phyloP scores from a whole-genome alignment of 1,140 invertebrate species.

The Lasioglossum albipes region DNA sequence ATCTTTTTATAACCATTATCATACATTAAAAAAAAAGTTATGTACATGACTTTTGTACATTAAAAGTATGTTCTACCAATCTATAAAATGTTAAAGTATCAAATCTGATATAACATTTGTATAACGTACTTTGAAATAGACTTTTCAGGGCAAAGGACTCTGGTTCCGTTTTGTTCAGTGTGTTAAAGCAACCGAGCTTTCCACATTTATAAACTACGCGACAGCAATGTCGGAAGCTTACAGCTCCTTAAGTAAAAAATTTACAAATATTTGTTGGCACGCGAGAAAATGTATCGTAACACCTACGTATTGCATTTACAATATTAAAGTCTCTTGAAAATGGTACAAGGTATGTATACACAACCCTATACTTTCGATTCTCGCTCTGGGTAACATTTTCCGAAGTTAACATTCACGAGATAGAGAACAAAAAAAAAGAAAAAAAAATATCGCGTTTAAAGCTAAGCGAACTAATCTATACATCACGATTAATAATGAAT shows the following conservation, averaged over 20 bases:
- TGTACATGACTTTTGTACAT: slow-evolving; percentile 40
- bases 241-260: slow-evolving; percentile 52
- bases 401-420: slow-evolving; percentile 39
- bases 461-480: slow-evolving; percentile 34
- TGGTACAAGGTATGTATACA: slow-evolving; percentile 49
- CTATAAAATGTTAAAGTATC: slow-evolving; percentile 13
- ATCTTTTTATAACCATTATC: slow-evolving; percentile 6
- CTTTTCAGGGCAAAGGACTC: not conserved
- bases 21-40: slow-evolving; percentile 24
- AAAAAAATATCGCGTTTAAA: slow-evolving; percentile 52
- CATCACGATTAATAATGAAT: slow-evolving; percentile 52
- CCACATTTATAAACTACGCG: slow-evolving; percentile 34
- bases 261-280: slow-evolving; percentile 54
- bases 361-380: slow-evolving; percentile 55
- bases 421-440: no score
- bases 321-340: slow-evolving; percentile 29
- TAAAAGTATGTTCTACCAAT: slow-evolving; percentile 36
- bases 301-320: slow-evolving; percentile 33
- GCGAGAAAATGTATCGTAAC: slow-evolving; percentile 35
- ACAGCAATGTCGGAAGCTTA: slow-evolving; percentile 42
- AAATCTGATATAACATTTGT: slow-evolving; percentile 33
- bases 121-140: slow-evolving; percentile 22
- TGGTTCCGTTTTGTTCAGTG: not conserved
- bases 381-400: slow-evolving; percentile 51
- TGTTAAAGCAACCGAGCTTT: slow-evolving; percentile 6